phyloP scores from a whole-genome alignment of 2,888 invertebrate species.

The Salticus scenicus region DNA sequence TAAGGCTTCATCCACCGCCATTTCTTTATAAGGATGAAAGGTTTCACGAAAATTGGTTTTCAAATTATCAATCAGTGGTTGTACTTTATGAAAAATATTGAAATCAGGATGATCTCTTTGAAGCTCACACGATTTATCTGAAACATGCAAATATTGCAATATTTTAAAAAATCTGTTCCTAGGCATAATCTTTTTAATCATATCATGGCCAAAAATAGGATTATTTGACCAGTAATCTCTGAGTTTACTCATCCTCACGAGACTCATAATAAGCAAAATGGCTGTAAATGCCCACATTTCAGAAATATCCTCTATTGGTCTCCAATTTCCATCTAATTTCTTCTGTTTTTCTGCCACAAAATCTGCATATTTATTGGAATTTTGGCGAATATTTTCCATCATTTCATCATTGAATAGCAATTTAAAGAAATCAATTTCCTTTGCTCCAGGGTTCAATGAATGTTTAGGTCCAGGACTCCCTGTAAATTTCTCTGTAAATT shows the following conservation, averaged over 20 bases:
- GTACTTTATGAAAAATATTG: not conserved
- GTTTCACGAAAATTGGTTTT: not conserved
- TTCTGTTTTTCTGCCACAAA: not conserved
- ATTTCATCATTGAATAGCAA: no score
- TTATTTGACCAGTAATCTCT: no score
- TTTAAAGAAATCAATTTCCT: no score
- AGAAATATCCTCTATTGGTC: not conserved
- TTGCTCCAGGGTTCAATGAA: no score
- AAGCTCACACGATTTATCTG: not conserved
- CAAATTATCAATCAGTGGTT: not conserved
- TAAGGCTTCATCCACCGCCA: not conserved
- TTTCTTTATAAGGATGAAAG: not conserved
- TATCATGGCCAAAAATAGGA: not conserved
- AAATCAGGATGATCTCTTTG: not conserved
- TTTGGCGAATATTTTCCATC: no score
- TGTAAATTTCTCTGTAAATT: no score
- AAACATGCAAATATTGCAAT: not conserved
- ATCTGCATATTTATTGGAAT: no score
- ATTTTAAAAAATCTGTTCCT: not conserved
- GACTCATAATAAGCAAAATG: not conserved
- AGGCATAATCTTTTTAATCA: not conserved
- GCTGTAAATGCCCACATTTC: not conserved
- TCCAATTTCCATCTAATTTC: not conserved
- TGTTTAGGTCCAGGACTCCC: no score
- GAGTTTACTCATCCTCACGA: no score